These are phyloP conservation scores for Mesorhabditis belari DNA, from an alignment of 2,888 invertebrate species.

Conservation along the genomic window DNA sequence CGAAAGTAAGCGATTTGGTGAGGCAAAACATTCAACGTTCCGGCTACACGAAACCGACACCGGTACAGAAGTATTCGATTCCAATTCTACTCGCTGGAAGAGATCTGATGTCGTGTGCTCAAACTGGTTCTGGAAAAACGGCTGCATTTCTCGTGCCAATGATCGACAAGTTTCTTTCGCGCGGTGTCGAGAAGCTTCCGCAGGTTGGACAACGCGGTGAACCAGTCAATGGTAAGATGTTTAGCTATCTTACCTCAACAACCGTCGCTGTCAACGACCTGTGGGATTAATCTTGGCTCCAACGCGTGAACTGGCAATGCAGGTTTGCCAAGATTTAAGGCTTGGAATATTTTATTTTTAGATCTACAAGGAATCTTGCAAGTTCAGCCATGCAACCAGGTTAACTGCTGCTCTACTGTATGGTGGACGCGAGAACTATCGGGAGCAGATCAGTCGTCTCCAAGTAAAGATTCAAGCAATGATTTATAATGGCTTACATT, in stretches of 20 bases:
- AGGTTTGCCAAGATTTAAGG: slow-evolving; percentile 3
- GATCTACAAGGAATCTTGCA: slow-evolving; percentile 36
- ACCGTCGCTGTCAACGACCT: slow-evolving; percentile 85
- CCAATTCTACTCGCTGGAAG: slow-evolving; percentile 74
- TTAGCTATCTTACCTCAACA: slow-evolving; percentile 53
- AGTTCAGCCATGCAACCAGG: slow-evolving; percentile 77
- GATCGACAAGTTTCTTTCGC: slow-evolving; percentile 81
- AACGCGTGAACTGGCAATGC: slow-evolving; percentile 96
- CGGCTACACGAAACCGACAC: slow-evolving; percentile 57
- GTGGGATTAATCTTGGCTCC: slow-evolving; percentile 91
- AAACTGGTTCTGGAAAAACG: slow-evolving; percentile 85
- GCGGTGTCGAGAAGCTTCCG: slow-evolving; percentile 2
- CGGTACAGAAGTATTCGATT: slow-evolving; percentile 89
- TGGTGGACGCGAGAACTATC: slow-evolving; percentile 66
- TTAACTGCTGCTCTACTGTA: slow-evolving; percentile 96
- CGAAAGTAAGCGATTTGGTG: slow-evolving; percentile 50
- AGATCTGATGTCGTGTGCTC: slow-evolving; percentile 78
- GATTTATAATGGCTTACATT: slow-evolving; percentile 22
- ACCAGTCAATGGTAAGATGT: too few relatives aligned
- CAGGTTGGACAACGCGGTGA: too few relatives aligned
- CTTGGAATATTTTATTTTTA: not conserved
- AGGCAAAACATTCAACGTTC: slow-evolving; percentile 55
- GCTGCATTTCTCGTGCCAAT: slow-evolving; percentile 97
- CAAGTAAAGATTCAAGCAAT: slow-evolving; percentile 22
- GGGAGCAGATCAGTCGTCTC: slow-evolving; percentile 51